phyloP scores from a whole-genome alignment of 1,140 invertebrate species.

The Acromyrmex heyeri region DNA sequence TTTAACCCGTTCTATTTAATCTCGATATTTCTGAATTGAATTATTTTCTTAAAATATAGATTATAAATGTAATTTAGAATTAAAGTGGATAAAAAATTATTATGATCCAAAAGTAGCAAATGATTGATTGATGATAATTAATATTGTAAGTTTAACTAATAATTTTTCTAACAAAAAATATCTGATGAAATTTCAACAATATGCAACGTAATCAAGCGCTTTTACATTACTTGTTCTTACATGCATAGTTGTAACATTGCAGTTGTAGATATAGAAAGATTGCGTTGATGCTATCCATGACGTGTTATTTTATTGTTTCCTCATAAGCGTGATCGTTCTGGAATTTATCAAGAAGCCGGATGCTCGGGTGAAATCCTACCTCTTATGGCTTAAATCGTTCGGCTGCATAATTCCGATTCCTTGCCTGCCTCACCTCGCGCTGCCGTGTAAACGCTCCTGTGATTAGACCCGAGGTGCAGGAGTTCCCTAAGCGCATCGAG shows the following conservation, averaged over 20 bases:
- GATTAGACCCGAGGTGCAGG: constrained; percentile 63
- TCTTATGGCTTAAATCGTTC: constrained; percentile 83
- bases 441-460: constrained; percentile 60
- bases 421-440: constrained; percentile 53
- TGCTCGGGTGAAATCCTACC: constrained; percentile 99
- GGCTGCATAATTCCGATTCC: constrained; percentile 70
- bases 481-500: constrained; percentile 69
- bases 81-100: background rate
- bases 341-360: constrained; percentile 99
- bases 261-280: background rate
- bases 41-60: background rate
- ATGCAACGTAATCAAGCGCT: background rate
- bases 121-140: background rate
- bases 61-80: background rate
- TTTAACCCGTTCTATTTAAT: background rate
- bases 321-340: constrained; percentile 96
- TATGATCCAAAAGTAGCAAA: background rate
- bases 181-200: no score
- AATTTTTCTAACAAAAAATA: no score
- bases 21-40: background rate
- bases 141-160: background rate
- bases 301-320: constrained; percentile 53
- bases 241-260: background rate
- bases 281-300: background rate
- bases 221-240: background rate